Evolutionary conservation across 2,797 vertebrate species (phyloP), one percentile per base, ranked within the genome.

Genomic region (Platalea minor): DNA sequence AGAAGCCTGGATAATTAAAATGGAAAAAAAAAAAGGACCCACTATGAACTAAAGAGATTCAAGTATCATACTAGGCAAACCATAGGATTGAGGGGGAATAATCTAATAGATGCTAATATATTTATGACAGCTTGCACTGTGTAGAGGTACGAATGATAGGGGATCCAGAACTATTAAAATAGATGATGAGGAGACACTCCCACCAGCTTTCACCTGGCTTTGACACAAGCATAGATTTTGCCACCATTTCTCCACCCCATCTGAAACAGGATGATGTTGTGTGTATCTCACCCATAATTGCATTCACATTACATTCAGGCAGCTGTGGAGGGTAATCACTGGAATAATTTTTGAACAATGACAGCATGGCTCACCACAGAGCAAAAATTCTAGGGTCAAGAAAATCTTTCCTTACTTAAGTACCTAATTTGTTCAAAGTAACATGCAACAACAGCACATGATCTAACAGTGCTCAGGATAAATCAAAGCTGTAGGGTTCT

Each of bases 381-480:
- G 23, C 31, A 85, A 89, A 56, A 89, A 51, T 11, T 56, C 60
- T 0, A 23, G 1, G 17, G 39, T 24, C 39, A 78, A 56, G 24
- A 60, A 83, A 74, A 57, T 48, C 11, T 25, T 37, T n/a, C 26
- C 37, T 69, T 69, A 50, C 5, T n/a, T 31, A 74, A 63, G 15
- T 12, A 60, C 17, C n/a, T 35, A 67, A 29, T 64, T 51, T 1
- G 25, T 37, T 39, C 61, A 64, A 78, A 88, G 33, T 11, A 53
- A 54, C 12, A 33, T 2, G 7, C 35, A 35, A 35, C 26, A 90
- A 65, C 5, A 37, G 33, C 41, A 50, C 0, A 0, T 8, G 11
- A 60, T 10, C 5, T 67, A 69, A 70, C 1, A 5, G 19, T 7
- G 20, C 13, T 41, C 33, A 11, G 11, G 4, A 57, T 15, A 76